Evolutionary conservation across 2,113 vertebrate species (phyloP).

Genomic region (Mesembrinibis cayennensis): DNA sequence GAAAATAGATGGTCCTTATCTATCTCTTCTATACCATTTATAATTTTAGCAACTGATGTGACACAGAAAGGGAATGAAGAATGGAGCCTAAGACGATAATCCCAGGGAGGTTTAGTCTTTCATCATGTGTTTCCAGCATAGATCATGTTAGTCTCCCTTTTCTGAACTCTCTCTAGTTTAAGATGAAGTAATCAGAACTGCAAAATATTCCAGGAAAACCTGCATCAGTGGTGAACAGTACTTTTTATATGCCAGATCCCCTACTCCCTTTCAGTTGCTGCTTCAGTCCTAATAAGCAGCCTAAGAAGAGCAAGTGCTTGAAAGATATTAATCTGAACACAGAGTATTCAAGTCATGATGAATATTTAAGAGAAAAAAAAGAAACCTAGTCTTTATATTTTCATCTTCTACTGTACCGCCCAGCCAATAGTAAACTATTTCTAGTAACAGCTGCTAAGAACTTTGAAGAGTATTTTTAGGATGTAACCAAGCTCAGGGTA

Average conservation of each 20-base stretch:
- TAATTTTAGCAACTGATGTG: not conserved
- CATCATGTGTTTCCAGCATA: not conserved
- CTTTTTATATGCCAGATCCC: not conserved
- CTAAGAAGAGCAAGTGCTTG: not conserved
- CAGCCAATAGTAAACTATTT: constrained; percentile 61
- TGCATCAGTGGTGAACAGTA: not conserved
- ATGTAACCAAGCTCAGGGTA: constrained; percentile 42
- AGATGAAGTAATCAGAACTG: not conserved
- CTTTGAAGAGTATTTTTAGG: constrained; percentile 64
- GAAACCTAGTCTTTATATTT: not conserved
- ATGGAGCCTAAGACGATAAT: not conserved
- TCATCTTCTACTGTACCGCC: not conserved
- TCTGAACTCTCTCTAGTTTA: not conserved
- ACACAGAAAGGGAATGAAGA: not conserved
- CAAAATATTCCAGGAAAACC: not conserved
- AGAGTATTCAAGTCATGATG: not conserved
- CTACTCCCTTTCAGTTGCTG: not conserved
- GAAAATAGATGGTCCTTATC: not conserved
- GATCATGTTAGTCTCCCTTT: not conserved
- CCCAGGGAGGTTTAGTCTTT: not conserved
- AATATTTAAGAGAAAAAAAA: not conserved
- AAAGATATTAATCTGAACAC: not conserved
- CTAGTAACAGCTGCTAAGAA: constrained; percentile 61
- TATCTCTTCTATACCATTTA: not conserved
- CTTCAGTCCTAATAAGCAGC: not conserved